Evolutionary conservation across 2,888 invertebrate genomes (phyloP).

Genomic region (Noctua comes): DNA sequence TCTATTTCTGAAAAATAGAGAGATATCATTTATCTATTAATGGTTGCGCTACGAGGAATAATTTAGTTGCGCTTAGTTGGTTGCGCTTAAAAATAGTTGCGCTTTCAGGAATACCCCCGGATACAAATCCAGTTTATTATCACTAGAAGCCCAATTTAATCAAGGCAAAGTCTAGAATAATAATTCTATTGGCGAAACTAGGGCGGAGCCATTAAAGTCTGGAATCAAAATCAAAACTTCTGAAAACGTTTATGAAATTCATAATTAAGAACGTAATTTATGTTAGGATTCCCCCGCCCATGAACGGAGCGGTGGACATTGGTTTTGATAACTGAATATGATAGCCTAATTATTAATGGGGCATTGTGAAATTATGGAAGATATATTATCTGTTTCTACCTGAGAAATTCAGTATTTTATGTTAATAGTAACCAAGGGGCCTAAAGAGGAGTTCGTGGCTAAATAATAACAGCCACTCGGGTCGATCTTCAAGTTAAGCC

Average conservation of each 20-base stretch:
- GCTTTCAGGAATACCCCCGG: no score
- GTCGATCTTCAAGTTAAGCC: no score
- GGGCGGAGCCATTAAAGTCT: constrained; percentile 44
- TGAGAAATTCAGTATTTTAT: constrained; percentile 9
- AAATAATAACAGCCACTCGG: no score
- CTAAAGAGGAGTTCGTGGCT: no score
- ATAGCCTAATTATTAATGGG: constrained; percentile 55
- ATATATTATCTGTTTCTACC: constrained; percentile 11
- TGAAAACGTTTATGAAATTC: constrained; percentile 59
- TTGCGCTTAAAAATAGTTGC: no score
- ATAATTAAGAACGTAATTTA: constrained; percentile 60
- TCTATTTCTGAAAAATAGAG: no score
- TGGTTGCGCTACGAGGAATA: no score
- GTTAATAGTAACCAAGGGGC: no score
- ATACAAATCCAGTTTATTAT: constrained; percentile 26
- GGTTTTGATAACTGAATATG: constrained; percentile 55
- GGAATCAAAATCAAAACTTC: constrained; percentile 58
- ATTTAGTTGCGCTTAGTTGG: no score
- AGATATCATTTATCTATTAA: no score
- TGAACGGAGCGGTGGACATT: constrained; percentile 40
- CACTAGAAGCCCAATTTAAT: constrained; percentile 10
- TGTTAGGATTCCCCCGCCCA: constrained; percentile 47
- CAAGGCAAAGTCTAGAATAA: constrained; percentile 35
- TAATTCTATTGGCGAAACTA: constrained; percentile 45
- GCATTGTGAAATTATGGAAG: constrained; percentile 30